These are phyloP conservation scores for Pionites leucogaster DNA, from an alignment of 2,113 vertebrate genomes.

Conservation along the genomic window DNA sequence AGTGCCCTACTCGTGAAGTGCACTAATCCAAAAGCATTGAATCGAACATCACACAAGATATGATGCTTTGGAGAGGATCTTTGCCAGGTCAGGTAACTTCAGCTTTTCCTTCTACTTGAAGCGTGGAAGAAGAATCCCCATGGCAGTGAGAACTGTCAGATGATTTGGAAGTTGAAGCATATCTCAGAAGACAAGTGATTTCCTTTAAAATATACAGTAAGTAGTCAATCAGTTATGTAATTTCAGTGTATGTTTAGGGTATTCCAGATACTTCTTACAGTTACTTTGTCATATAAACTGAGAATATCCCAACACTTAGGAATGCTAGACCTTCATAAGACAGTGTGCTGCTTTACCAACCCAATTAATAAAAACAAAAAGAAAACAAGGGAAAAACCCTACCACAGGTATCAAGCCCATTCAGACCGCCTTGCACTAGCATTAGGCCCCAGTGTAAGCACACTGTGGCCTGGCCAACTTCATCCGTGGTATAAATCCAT, in stretches of 20 bases:
- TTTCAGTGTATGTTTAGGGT: neutral
- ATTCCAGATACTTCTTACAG: neutral
- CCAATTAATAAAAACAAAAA: neutral
- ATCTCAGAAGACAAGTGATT: neutral
- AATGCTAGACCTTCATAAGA: neutral
- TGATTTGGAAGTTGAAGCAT: neutral
- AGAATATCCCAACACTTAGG: neutral
- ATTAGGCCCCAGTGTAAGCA: neutral
- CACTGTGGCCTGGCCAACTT: neutral
- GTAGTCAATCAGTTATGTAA: neutral
- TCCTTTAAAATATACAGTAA: neutral
- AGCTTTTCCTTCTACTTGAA: neutral
- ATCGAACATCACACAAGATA: neutral
- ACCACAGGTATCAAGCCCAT: accelerated
- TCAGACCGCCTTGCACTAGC: neutral
- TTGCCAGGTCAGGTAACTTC: neutral
- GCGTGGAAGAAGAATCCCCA: neutral
- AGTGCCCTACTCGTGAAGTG: neutral
- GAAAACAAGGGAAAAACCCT: neutral
- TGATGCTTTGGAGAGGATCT: neutral
- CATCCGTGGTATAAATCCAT: neutral
- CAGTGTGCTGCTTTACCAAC: neutral
- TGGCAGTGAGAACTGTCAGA: neutral
- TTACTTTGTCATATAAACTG: neutral
- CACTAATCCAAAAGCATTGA: neutral